These are phyloP conservation scores for Corythornis madagascariensis DNA, from an alignment of 2,113 vertebrate species.

Conservation along the genomic window DNA sequence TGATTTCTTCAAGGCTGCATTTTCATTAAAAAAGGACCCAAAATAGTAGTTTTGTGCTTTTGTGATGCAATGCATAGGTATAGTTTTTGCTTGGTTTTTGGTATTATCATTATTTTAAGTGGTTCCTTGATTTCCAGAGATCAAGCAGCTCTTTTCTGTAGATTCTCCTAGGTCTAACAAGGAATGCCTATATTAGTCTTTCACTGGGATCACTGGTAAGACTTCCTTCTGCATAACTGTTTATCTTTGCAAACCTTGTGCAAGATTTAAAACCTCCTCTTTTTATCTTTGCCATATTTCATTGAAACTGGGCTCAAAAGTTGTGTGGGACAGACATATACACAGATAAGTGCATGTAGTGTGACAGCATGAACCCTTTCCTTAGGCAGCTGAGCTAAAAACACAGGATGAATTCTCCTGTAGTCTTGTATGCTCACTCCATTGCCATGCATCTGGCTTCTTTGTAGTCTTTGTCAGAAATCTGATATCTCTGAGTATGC, in stretches of 20 bases:
- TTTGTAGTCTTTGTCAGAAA: conserved; percentile 43
- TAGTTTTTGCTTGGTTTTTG: not conserved
- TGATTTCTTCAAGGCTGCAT: not conserved
- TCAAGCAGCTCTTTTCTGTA: not conserved
- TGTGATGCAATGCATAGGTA: not conserved
- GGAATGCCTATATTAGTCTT: not conserved
- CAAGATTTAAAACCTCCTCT: not conserved
- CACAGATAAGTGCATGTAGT: not conserved
- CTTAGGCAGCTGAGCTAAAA: not conserved
- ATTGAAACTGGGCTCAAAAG: not conserved
- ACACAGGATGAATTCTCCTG: not conserved
- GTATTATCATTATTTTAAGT: not conserved
- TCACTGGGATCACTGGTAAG: not conserved
- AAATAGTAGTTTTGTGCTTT: not conserved
- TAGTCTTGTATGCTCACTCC: not conserved
- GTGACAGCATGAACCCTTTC: not conserved
- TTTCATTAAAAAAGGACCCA: not conserved
- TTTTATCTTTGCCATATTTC: not conserved
- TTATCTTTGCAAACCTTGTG: not conserved
- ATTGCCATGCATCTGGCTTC: not conserved
- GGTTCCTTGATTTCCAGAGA: not conserved
- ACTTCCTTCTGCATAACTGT: not conserved
- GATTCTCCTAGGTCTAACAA: not conserved
- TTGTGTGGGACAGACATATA: not conserved
- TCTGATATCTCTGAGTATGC: not conserved